These are phyloP conservation scores for Frankliniella intonsa DNA, from an alignment of 2,888 invertebrate genomes.

Conservation along the genomic window DNA sequence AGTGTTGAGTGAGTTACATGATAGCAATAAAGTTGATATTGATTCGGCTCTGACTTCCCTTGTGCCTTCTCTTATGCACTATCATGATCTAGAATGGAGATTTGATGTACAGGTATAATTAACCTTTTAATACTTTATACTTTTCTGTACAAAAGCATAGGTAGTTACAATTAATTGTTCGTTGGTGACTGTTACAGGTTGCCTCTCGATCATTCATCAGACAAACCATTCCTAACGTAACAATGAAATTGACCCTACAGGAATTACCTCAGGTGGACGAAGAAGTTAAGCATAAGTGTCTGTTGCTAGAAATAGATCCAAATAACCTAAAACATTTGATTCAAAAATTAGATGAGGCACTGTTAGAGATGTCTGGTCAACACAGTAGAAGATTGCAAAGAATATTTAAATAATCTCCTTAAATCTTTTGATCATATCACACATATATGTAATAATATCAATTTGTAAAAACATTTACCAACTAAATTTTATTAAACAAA, in stretches of 20 bases:
- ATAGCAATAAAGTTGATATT: conserved; percentile 54
- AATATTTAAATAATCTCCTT: conserved; percentile 34
- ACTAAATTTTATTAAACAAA: neutral
- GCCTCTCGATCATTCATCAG: conserved; percentile 56
- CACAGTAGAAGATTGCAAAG: conserved; percentile 37
- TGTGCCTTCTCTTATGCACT: conserved; percentile 47
- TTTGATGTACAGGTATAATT: conserved; percentile 57
- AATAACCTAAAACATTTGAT: conserved; percentile 59
- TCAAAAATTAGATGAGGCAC: conserved; percentile 57
- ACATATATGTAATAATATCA: neutral
- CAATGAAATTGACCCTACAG: conserved; percentile 55
- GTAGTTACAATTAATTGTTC: neutral
- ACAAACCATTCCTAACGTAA: conserved; percentile 56
- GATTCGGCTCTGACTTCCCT: conserved; percentile 51
- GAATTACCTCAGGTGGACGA: conserved; percentile 42
- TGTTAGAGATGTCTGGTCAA: conserved; percentile 57
- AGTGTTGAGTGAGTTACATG: conserved; percentile 57
- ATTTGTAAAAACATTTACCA: neutral
- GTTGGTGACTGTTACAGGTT: conserved; percentile 45
- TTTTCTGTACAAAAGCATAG: conserved; percentile 1
- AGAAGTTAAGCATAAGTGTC: conserved; percentile 44
- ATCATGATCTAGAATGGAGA: conserved; percentile 61
- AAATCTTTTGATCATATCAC: neutral
- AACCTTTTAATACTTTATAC: neutral
- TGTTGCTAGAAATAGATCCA: conserved; percentile 56